phyloP scores from a whole-genome alignment of 2,888 invertebrate genomes.

The Achlya flavicornis region DNA sequence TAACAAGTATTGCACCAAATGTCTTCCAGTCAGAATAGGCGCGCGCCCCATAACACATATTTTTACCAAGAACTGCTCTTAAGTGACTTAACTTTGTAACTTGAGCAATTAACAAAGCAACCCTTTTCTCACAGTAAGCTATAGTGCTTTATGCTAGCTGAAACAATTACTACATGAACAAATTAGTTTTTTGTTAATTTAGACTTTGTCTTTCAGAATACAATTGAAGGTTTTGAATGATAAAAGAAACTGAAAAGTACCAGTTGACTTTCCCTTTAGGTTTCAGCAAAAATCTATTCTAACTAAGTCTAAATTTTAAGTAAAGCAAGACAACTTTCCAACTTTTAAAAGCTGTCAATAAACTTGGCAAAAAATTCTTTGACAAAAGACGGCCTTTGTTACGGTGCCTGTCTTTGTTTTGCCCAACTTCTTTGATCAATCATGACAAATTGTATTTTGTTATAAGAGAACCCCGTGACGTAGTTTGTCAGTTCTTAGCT shows the following conservation, averaged over 20 bases:
- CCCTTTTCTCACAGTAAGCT: too few species aligned
- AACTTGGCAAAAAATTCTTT: conserved; percentile 46
- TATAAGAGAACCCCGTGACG: conserved; percentile 65
- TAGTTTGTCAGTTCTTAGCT: conserved; percentile 70
- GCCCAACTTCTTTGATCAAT: conserved; percentile 78
- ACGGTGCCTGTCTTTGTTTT: conserved; percentile 61
- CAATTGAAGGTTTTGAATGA: background rate
- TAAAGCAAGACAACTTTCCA: conserved; percentile 18
- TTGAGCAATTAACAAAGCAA: too few species aligned
- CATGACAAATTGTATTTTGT: conserved; percentile 80
- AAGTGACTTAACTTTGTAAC: too few species aligned
- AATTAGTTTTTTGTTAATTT: background rate
- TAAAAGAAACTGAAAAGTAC: too few species aligned
- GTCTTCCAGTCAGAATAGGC: too few species aligned
- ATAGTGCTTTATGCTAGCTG: too few species aligned
- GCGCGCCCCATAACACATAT: too few species aligned
- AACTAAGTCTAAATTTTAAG: background rate
- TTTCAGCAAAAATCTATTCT: too few species aligned
- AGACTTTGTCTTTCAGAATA: background rate
- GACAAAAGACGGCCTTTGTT: conserved; percentile 60
- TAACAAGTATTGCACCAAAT: too few species aligned
- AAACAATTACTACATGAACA: too few species aligned
- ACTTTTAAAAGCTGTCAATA: conserved; percentile 42
- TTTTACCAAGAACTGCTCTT: too few species aligned
- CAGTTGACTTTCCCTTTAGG: too few species aligned